phyloP scores from a whole-genome alignment of 2,113 vertebrate species.

The Calidris pygmaea region DNA sequence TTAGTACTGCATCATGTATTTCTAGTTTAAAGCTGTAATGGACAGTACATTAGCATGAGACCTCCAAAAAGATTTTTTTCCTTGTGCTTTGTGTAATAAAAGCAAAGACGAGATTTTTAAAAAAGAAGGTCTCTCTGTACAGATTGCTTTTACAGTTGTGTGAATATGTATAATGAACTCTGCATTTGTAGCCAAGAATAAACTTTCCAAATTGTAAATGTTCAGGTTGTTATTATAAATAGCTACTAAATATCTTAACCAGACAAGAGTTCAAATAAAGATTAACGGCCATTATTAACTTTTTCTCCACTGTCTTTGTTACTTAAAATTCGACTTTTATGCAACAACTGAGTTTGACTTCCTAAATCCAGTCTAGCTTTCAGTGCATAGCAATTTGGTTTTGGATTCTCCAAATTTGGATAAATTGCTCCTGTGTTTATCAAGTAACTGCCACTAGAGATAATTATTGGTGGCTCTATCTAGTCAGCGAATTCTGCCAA shows the following conservation, averaged over 20 bases:
- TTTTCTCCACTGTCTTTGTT: neutral
- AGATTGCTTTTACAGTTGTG: constrained; percentile 24
- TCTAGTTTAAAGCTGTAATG: constrained; percentile 57
- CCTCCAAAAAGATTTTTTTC: neutral
- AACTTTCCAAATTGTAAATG: constrained; percentile 56
- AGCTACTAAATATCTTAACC: constrained; percentile 26
- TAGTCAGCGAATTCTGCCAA: neutral
- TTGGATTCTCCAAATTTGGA: neutral
- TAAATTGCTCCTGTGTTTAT: neutral
- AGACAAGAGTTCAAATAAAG: constrained; percentile 62
- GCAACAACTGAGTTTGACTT: neutral
- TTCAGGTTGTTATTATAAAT: constrained; percentile 59
- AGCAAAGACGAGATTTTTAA: neutral
- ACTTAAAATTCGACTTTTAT: neutral
- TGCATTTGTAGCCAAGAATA: constrained; percentile 37
- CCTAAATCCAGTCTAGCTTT: neutral
- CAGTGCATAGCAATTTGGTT: neutral
- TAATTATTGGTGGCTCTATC: neutral
- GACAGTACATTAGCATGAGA: constrained; percentile 31
- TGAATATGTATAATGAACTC: constrained; percentile 66
- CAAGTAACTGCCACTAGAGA: neutral
- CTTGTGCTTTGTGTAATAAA: constrained; percentile 47
- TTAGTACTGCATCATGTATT: constrained; percentile 54
- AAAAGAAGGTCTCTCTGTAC: constrained; percentile 49
- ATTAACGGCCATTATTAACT: neutral